Evolutionary conservation across 2,888 invertebrate species (phyloP).

Genomic region (Carabus problematicus): DNA sequence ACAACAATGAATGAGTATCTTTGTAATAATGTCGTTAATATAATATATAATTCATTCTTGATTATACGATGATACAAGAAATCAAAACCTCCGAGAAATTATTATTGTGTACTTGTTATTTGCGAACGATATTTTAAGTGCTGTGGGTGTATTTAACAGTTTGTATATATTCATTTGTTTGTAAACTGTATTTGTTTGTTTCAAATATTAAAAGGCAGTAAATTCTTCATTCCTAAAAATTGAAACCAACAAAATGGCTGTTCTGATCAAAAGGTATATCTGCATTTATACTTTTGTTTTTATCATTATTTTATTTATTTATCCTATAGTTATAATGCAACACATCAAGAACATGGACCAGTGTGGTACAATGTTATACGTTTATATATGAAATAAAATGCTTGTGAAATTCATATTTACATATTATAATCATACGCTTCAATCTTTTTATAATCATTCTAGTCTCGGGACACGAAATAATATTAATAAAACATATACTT

Average conservation of each 20-base stretch:
- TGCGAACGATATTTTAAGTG: slow-evolving; percentile 18
- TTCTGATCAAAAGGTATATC: too few species aligned
- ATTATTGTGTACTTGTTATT: slow-evolving; percentile 31
- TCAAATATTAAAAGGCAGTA: slow-evolving; percentile 29
- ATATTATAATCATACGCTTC: background rate
- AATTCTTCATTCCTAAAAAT: slow-evolving; percentile 17
- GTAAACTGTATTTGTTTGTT: slow-evolving; percentile 34
- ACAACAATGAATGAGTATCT: too few species aligned
- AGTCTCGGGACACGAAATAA: too few species aligned
- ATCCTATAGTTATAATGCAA: slow-evolving; percentile 16
- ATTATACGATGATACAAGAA: background rate
- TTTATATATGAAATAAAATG: slow-evolving; percentile 24
- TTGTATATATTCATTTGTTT: slow-evolving; percentile 36
- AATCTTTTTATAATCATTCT: background rate
- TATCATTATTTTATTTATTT: slow-evolving; percentile 31
- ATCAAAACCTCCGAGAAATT: slow-evolving; percentile 28
- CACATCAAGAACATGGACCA: slow-evolving; percentile 31
- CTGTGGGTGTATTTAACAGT: slow-evolving; percentile 28
- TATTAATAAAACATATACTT: too few species aligned
- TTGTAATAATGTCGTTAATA: too few species aligned
- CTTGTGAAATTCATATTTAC: slow-evolving; percentile 10
- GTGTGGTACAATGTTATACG: slow-evolving; percentile 26
- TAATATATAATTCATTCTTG: too few species aligned
- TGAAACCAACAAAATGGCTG: slow-evolving; percentile 5
- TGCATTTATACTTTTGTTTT: too few species aligned